These are phyloP conservation scores for Prionailurus viverrinus DNA, from an alignment of 2,113 vertebrate genomes.

Conservation along the genomic window DNA sequence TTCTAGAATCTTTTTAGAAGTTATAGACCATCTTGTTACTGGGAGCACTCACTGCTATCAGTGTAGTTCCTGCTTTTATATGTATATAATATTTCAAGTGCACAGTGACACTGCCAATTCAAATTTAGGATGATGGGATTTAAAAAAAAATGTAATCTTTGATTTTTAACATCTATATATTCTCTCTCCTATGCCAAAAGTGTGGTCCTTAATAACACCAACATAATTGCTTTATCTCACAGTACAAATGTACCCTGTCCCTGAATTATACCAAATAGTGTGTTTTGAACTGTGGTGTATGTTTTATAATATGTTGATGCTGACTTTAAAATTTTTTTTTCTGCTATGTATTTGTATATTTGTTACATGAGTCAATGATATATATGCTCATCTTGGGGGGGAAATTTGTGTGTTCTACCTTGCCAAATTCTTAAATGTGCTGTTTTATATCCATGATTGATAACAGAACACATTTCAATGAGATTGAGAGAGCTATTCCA, in stretches of 20 bases:
- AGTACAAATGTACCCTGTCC: background rate
- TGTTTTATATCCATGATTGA: conserved; percentile 52
- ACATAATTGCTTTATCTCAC: background rate
- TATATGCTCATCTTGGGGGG: background rate
- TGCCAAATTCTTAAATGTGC: conserved; percentile 18
- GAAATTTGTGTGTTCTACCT: background rate
- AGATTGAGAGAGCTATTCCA: conserved; percentile 51
- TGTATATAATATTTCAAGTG: conserved; percentile 5
- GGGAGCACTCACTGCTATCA: background rate
- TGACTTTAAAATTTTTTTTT: background rate
- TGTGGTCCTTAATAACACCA: conserved; percentile 14
- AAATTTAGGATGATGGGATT: background rate
- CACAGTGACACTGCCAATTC: background rate
- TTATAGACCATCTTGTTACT: background rate
- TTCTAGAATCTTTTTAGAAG: background rate
- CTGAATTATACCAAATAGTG: background rate
- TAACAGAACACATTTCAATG: background rate
- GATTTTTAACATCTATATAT: background rate
- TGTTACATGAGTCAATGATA: background rate
- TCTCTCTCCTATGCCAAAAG: background rate
- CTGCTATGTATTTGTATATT: background rate
- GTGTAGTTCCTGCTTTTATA: background rate
- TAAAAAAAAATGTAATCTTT: background rate
- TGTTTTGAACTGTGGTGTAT: background rate
- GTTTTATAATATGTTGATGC: conserved; percentile 6